Conservation (phyloP, 2,888 invertebrate species). For the Ametastegia equiseti region DNA sequence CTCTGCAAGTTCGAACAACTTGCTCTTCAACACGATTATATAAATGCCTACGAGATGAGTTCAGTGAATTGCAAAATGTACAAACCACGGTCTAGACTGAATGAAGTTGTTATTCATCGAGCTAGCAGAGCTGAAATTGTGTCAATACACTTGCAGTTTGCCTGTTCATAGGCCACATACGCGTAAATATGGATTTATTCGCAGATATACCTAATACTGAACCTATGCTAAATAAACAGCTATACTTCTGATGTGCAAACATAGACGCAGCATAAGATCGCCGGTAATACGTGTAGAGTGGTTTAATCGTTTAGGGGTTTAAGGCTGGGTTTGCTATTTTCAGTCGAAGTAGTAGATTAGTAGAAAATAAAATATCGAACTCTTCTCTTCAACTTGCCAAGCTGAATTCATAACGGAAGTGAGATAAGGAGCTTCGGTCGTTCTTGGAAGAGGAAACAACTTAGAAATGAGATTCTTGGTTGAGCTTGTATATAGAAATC, state of each 20-base stretch:
- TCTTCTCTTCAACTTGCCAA: conserved; percentile 11
- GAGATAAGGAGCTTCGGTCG: background rate
- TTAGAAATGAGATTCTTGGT: background rate
- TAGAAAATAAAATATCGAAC: conserved; percentile 13
- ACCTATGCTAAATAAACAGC: background rate
- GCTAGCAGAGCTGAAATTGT: conserved; percentile 27
- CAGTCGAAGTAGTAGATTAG: background rate
- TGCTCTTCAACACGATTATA: too few species aligned
- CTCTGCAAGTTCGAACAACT: background rate
- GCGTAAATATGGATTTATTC: conserved; percentile 8
- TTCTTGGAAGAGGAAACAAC: background rate
- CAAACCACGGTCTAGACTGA: conserved; percentile 48
- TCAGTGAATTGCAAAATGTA: background rate
- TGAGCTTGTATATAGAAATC: background rate
- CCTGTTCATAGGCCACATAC: background rate
- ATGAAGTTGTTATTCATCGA: conserved; percentile 48
- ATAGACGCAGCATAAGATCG: background rate
- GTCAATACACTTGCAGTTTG: conserved; percentile 21
- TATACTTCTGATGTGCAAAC: conserved; percentile 18
- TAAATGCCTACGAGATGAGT: background rate
- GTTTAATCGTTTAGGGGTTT: background rate
- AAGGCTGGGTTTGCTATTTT: conserved; percentile 11
- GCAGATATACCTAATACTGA: too few species aligned
- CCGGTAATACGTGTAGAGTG: background rate
- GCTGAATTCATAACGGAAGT: background rate